Evolutionary conservation across 2,888 invertebrate genomes (phyloP).

Genomic region (Marronus borbonicus): DNA sequence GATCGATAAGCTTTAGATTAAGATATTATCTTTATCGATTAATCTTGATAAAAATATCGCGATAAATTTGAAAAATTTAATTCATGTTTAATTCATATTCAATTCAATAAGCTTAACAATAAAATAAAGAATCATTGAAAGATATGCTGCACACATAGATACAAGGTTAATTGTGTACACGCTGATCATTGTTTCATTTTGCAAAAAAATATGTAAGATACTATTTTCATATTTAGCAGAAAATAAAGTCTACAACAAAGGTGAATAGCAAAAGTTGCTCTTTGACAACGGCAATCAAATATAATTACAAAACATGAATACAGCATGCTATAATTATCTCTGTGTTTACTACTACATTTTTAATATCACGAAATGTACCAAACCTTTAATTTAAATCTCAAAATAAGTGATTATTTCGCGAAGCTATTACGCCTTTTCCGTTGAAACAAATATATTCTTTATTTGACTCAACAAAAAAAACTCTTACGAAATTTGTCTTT

Average conservation of each 20-base stretch:
- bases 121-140: not conserved
- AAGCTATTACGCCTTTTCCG: not conserved
- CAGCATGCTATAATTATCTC: not conserved
- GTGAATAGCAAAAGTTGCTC: slow-evolving; percentile 13
- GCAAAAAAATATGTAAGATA: too few species aligned
- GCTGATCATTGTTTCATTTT: too few species aligned
- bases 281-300: slow-evolving; percentile 22
- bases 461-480: not conserved
- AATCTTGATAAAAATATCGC: too few species aligned
- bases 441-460: too few species aligned
- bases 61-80: too few species aligned
- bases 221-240: too few species aligned
- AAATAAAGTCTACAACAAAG: not conserved
- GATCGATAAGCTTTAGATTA: too few species aligned
- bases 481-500: not conserved
- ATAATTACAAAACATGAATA: slow-evolving; percentile 2
- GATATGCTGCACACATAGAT: not conserved
- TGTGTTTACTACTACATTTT: not conserved
- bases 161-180: not conserved
- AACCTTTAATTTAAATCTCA: not conserved
- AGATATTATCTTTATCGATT: too few species aligned
- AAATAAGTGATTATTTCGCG: not conserved
- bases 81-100: too few species aligned
- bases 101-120: not conserved
- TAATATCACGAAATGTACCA: not conserved